These are phyloP conservation scores for Diadumene lineata DNA, from an alignment of 92 coral and sea anemone species.

Conservation along the genomic window DNA sequence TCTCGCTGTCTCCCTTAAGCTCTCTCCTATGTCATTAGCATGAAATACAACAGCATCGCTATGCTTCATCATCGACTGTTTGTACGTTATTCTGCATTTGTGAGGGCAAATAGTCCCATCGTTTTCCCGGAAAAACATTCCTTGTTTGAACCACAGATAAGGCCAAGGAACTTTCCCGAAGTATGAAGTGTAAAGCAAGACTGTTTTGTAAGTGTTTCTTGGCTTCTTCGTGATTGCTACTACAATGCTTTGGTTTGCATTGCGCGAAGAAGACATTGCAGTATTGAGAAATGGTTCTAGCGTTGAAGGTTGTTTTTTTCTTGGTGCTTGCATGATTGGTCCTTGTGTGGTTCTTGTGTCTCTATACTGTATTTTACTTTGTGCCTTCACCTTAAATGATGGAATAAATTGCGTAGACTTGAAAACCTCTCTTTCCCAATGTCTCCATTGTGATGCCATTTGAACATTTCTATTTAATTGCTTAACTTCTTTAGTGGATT, in stretches of 20 bases:
- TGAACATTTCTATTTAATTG: too few relatives aligned
- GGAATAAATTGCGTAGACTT: too few relatives aligned
- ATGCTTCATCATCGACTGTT: constrained; percentile 10
- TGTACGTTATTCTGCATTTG: constrained; percentile 58
- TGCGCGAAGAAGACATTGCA: too few relatives aligned
- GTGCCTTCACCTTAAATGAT: too few relatives aligned
- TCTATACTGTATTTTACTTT: too few relatives aligned
- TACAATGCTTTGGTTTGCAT: too few relatives aligned
- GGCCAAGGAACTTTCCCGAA: constrained; percentile 68
- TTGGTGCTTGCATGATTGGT: neutral
- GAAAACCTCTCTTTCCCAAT: too few relatives aligned
- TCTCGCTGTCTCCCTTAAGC: constrained; percentile 37
- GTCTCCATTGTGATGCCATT: too few relatives aligned
- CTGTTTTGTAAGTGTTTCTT: constrained; percentile 30
- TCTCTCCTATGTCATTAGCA: constrained; percentile 58
- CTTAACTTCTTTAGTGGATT: too few relatives aligned
- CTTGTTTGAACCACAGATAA: constrained; percentile 25
- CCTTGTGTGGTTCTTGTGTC: too few relatives aligned
- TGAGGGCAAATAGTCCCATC: constrained; percentile 36
- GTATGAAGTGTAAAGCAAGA: constrained; percentile 61
- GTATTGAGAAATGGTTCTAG: too few relatives aligned
- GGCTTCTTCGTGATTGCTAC: too few relatives aligned
- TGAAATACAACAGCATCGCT: constrained; percentile 77
- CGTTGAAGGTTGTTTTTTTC: neutral
- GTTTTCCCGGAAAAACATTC: constrained; percentile 55